These are phyloP conservation scores for Dicyrtoma fusca DNA, from an alignment of 2,888 invertebrate species.

Conservation along the genomic window DNA sequence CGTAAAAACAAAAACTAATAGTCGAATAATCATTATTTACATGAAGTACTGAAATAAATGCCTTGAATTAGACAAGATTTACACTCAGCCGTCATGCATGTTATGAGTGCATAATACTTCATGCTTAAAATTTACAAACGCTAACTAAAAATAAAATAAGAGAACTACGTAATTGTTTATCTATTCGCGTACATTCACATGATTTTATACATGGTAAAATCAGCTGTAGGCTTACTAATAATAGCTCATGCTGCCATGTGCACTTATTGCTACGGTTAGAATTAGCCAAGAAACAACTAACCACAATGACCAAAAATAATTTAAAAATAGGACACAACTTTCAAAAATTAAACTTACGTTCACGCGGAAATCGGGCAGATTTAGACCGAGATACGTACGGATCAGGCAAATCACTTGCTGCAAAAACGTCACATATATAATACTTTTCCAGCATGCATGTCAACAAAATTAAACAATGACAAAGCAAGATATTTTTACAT, in stretches of 20 bases:
- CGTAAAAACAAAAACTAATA: slow-evolving; percentile 15
- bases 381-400: slow-evolving; percentile 60
- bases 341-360: slow-evolving; percentile 58
- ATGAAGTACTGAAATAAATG: neutral
- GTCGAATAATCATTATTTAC: neutral
- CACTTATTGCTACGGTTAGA: neutral
- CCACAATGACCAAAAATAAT: neutral
- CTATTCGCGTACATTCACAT: neutral
- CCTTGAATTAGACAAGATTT: neutral
- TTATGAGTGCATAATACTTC: neutral
- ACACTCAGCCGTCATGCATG: neutral
- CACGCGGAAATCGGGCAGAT: slow-evolving; percentile 60
- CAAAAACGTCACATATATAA: slow-evolving; percentile 41
- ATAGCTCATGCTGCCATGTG: neutral
- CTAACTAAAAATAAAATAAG: too few relatives aligned
- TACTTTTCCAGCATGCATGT: slow-evolving; percentile 15
- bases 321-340: neutral
- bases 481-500: too few relatives aligned
- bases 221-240: too few relatives aligned
- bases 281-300: too few relatives aligned
- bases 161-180: neutral
- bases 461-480: too few relatives aligned
- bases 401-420: slow-evolving; percentile 58
- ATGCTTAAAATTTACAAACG: neutral
- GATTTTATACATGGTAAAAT: too few relatives aligned